phyloP scores from a whole-genome alignment of 2,113 vertebrate species.

The Acinonyx jubatus region DNA sequence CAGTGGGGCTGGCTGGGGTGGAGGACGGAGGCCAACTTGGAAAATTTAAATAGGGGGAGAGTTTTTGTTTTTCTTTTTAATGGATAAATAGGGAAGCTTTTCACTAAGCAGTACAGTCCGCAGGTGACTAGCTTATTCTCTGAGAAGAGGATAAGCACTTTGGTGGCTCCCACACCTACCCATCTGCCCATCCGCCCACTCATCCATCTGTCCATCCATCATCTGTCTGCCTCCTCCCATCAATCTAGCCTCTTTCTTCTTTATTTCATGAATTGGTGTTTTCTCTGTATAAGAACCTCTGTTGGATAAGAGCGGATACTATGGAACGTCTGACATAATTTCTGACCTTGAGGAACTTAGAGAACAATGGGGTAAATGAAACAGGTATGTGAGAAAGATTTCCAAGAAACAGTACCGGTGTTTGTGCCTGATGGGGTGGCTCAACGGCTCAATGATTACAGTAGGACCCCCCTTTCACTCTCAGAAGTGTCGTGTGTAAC shows the following conservation, averaged over 20 bases:
- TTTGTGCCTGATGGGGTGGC: neutral
- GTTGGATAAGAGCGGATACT: neutral
- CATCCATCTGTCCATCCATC: neutral
- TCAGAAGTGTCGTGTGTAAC: neutral
- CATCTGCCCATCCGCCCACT: neutral
- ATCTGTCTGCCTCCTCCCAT: neutral
- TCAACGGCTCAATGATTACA: neutral
- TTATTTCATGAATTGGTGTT: neutral
- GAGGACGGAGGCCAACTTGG: constrained; percentile 10
- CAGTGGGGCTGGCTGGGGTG: neutral
- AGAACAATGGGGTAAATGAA: neutral
- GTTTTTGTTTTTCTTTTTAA: neutral
- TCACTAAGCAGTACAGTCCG: neutral
- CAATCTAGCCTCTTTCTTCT: neutral
- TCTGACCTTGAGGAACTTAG: neutral
- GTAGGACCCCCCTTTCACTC: neutral
- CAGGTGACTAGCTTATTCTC: neutral
- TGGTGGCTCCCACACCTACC: neutral
- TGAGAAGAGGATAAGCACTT: neutral
- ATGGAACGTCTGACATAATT: neutral
- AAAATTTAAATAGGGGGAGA: neutral
- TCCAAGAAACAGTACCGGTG: neutral
- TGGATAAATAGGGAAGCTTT: constrained; percentile 36
- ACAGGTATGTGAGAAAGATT: neutral
- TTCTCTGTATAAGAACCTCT: constrained; percentile 8